Evolutionary conservation across 2,888 invertebrate genomes (phyloP), one percentile per base, ranked within the genome.

Genomic region (Slavum lentiscoides): DNA sequence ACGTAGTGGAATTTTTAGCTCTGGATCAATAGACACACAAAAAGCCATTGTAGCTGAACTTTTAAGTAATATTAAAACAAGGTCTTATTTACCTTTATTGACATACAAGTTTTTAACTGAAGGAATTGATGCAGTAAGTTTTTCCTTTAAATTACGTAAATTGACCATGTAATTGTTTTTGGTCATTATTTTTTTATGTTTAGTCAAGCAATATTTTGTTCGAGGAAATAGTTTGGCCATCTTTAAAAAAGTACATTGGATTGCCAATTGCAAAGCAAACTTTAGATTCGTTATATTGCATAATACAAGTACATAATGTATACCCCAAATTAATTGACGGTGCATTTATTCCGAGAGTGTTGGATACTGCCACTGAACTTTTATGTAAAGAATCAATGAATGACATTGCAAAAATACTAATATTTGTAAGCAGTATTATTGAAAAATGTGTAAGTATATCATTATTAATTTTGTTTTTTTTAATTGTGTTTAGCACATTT

Each of bases 1-100:
- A 82, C 89, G 91, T 73, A 91, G 93, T 0, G 90, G 89, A 30
- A 86, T 90, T 73, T 82, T 83, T 74, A 37, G 64, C 64, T 68
- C 66, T 59, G 75, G 75, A 61, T 13, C 69, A 37, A 21, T 62
- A 6, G 74, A 83, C n/a, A 53, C 81, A 2, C 83, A 83, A 69
- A 81, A 82, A 77, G 58, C 53, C 39, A 61, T 83, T 43, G 49
- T 83, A 11, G n/a, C 68, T 15, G 81, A 82, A 62, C 75, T 83
- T 43, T 81, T 82, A 53, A 70, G 43, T 19, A 82, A 82, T 68
- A 81, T 81, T 39, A 82, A 83, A 74, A 80, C 74, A 58, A 74
- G 70, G 0, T 81, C 82, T 13, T 83, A 83, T 82, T 66, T 83
- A 67, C 83, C 83, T 11, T 66, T 82, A n/a, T 73, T 83, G 21